Evolutionary conservation across 2,113 vertebrate genomes (phyloP).

Genomic region (Phoenicopterus ruber): DNA sequence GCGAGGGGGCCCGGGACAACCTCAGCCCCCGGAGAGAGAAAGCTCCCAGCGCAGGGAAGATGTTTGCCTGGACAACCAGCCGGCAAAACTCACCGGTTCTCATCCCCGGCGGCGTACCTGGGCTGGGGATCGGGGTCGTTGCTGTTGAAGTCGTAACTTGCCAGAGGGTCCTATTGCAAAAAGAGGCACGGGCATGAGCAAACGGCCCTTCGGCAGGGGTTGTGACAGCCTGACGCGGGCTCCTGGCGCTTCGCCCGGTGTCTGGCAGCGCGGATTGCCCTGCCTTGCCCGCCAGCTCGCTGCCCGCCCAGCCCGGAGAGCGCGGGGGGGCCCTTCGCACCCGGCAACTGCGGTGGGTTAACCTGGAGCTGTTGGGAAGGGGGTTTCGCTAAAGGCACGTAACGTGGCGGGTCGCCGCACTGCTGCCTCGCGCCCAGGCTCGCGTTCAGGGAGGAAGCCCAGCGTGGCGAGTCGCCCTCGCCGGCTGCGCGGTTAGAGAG

Average conservation of each 20-base stretch:
- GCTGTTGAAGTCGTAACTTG: constrained; percentile 77
- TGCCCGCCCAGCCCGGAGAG: neutral
- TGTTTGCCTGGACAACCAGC: too few species aligned
- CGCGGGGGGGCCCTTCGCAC: neutral
- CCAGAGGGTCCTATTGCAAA: constrained; percentile 71
- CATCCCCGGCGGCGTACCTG: constrained; percentile 20
- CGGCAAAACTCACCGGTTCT: constrained; percentile 70
- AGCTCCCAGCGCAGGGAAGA: neutral
- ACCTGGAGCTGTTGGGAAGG: rapidly evolving
- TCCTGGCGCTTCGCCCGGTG: neutral
- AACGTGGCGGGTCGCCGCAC: rapidly evolving
- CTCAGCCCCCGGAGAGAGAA: rapidly evolving
- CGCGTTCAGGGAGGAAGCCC: neutral
- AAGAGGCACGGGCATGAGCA: rapidly evolving
- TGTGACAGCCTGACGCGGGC: neutral
- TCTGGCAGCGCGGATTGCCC: rapidly evolving
- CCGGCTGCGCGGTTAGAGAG: rapidly evolving
- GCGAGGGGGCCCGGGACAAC: neutral
- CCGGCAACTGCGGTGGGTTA: rapidly evolving
- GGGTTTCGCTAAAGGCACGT: rapidly evolving
- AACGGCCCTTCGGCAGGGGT: rapidly evolving
- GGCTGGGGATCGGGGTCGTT: constrained; percentile 79
- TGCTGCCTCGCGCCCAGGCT: neutral
- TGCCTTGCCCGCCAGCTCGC: rapidly evolving
- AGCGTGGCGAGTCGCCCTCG: rapidly evolving